Percentiles rank a stretch among this genome's conserved stretches.
phyloP scores from a whole-genome alignment of 2,797 vertebrate species.

The Hylomyscus alleni region DNA sequence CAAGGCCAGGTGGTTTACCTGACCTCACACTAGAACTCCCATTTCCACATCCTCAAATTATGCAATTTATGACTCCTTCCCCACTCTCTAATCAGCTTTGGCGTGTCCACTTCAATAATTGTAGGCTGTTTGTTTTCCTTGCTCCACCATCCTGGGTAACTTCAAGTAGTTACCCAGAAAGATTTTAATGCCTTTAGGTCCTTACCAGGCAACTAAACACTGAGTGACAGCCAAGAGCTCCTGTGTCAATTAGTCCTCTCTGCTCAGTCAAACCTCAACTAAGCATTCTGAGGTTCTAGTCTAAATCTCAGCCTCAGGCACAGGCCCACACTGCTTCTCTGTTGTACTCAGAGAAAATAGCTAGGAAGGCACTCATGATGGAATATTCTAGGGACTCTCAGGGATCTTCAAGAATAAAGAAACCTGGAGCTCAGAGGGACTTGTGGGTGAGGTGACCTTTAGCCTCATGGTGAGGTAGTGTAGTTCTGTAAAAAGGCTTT shows the following conservation, averaged over 20 bases:
- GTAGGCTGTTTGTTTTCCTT: not conserved
- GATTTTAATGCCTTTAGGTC: not conserved
- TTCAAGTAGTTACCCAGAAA: not conserved
- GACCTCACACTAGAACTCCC: not conserved
- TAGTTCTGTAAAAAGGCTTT: not conserved
- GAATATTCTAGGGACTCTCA: slow-evolving; percentile 6
- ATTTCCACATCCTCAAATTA: slow-evolving; percentile 38
- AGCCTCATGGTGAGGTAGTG: not conserved
- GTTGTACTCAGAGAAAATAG: not conserved
- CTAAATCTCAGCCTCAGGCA: not conserved
- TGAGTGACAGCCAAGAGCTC: not conserved
- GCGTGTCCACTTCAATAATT: not conserved
- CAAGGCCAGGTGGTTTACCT: not conserved
- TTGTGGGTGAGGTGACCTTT: not conserved
- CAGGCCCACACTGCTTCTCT: not conserved
- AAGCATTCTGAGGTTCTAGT: not conserved
- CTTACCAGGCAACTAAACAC: not conserved
- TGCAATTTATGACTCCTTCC: slow-evolving; percentile 44
- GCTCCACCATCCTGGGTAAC: not conserved
- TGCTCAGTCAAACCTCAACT: not conserved
- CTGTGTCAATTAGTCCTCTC: not conserved
- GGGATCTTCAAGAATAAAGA: slow-evolving; percentile 62
- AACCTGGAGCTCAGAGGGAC: slow-evolving; percentile 1
- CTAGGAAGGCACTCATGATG: not conserved
- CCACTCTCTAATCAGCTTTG: slow-evolving; percentile 18